Evolutionary conservation across 2,888 invertebrate species (phyloP).

Genomic region (Hypomecis atomaria): DNA sequence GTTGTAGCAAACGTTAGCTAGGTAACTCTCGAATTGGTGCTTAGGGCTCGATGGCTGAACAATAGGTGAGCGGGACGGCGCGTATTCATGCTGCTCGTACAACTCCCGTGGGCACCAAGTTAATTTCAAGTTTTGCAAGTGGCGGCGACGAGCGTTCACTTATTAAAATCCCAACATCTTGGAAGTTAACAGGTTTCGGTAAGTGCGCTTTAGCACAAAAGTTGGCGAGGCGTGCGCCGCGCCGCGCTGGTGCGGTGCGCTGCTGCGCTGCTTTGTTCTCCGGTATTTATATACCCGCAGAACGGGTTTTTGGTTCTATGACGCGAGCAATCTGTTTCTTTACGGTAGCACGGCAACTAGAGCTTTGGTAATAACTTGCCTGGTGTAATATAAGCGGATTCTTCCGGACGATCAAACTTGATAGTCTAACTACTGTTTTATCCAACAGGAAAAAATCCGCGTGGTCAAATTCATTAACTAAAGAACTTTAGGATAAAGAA

Average conservation of each 20-base stretch:
- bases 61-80: slow-evolving; percentile 48
- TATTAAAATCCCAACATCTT: slow-evolving; percentile 79
- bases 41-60: slow-evolving; percentile 46
- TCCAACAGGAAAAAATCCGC: too few relatives aligned
- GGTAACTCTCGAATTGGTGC: slow-evolving; percentile 45
- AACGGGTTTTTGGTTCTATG: neutral
- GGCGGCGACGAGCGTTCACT: slow-evolving; percentile 60
- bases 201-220: slow-evolving; percentile 60
- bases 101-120: slow-evolving; percentile 69
- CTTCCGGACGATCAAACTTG: too few relatives aligned
- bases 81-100: slow-evolving; percentile 53
- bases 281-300: slow-evolving; percentile 17
- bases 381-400: too few relatives aligned
- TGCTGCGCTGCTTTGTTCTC: slow-evolving; percentile 39
- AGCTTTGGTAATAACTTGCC: too few relatives aligned
- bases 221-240: slow-evolving; percentile 46
- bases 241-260: slow-evolving; percentile 10
- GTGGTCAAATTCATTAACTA: too few relatives aligned
- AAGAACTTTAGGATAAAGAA: too few relatives aligned
- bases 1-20: slow-evolving; percentile 35
- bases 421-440: too few relatives aligned
- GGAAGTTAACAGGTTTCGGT: slow-evolving; percentile 75
- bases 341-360: too few relatives aligned
- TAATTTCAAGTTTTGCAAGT: slow-evolving; percentile 80
- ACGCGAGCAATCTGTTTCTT: neutral